A percentile compares a stretch with the other conserved stretches of the same genome.
Conservation (phyloP, 2,797 vertebrate species). For the Furcifer pardalis region DNA sequence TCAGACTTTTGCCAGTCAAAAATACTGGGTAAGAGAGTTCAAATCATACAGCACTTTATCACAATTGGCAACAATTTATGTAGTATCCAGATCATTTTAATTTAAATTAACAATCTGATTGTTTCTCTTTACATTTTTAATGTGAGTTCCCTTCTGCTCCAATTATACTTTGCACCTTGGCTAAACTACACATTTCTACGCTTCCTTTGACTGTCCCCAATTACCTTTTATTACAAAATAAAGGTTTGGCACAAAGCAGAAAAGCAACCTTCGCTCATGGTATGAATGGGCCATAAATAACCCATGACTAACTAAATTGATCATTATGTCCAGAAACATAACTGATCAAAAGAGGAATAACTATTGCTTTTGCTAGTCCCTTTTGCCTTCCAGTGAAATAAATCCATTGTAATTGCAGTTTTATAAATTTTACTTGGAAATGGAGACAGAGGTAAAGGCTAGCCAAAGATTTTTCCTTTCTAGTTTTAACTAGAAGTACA, state of each 20-base stretch:
- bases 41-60: conserved; percentile 56
- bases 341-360: conserved; percentile 1
- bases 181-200: background rate
- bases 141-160: background rate
- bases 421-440: conserved; percentile 39
- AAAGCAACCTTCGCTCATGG: background rate
- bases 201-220: no score
- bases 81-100: background rate
- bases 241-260: background rate
- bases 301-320: conserved; percentile 44
- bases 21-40: conserved; percentile 53
- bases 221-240: conserved; percentile 7
- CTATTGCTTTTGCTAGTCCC: background rate
- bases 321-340: conserved; percentile 43
- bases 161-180: background rate
- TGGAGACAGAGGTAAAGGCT: conserved; percentile 41
- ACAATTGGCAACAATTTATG: background rate
- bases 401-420: conserved; percentile 53
- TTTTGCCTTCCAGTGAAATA: conserved; percentile 38
- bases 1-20: background rate
- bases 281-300: conserved; percentile 55
- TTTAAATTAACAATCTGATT: background rate
- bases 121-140: background rate
- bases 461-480: background rate
- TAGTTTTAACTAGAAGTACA: background rate